Percentiles rank a stretch among this genome's conserved stretches.
phyloP scores from a whole-genome alignment of 2,797 vertebrate species.

The Thunnus albacares region DNA sequence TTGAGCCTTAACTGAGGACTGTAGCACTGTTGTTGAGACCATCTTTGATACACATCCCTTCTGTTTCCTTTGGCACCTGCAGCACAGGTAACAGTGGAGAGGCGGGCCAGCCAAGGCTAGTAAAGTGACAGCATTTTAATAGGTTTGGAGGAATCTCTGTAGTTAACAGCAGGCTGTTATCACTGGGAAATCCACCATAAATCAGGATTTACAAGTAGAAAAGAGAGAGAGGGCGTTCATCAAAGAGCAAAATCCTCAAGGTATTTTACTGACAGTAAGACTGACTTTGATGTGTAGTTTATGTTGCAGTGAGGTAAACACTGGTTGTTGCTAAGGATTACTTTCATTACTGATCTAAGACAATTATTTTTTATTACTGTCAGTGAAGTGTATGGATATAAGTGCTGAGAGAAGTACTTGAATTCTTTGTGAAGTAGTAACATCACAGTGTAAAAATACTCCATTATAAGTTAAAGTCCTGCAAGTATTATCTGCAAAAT shows the following conservation, averaged over 20 bases:
- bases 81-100: constrained; percentile 10
- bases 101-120: background rate
- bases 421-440: background rate
- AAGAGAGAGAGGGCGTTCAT: background rate
- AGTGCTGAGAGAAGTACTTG: background rate
- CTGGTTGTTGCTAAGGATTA: background rate
- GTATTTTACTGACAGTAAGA: background rate
- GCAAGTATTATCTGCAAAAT: background rate
- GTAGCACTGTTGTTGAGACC: constrained; percentile 46
- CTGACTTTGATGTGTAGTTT: background rate
- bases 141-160: constrained; percentile 1
- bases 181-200: background rate
- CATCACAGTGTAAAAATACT: too few species aligned
- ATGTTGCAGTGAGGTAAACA: background rate
- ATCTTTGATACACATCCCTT: constrained; percentile 32
- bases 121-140: constrained; percentile 35
- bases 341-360: too few species aligned
- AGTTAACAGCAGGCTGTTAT: constrained; percentile 16
- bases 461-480: background rate
- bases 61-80: constrained; percentile 54
- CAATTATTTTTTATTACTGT: too few species aligned
- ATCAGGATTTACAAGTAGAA: constrained; percentile 4
- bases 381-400: background rate
- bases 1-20: constrained; percentile 36
- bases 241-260: too few species aligned